Percentiles rank a stretch among this genome's conserved stretches.
These are phyloP conservation scores for Celastrina argiolus DNA, from an alignment of 2,888 invertebrate genomes.

Conservation along the genomic window DNA sequence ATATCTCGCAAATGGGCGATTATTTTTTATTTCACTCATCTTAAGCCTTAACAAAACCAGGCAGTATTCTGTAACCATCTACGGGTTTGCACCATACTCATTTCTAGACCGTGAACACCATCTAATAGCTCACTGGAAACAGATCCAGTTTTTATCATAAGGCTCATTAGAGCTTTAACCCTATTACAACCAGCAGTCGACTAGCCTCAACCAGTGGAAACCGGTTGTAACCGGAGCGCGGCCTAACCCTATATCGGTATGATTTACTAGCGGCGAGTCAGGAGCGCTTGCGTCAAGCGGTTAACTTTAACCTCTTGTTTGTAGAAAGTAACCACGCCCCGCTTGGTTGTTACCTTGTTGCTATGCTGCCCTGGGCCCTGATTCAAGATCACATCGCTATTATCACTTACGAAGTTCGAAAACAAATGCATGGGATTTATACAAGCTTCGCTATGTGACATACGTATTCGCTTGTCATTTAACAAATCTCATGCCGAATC, in stretches of 20 bases:
- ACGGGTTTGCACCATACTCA: not conserved
- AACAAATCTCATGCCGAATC: too few species aligned
- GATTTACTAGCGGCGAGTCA: not conserved
- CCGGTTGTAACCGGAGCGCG: not conserved
- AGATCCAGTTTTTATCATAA: not conserved
- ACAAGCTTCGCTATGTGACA: too few species aligned
- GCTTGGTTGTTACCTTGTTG: not conserved
- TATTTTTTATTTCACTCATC: too few species aligned
- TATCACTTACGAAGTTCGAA: too few species aligned
- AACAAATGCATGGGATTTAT: too few species aligned
- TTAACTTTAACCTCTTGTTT: constrained; percentile 1
- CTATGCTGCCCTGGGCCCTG: too few species aligned
- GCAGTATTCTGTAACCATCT: not conserved
- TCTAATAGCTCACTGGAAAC: not conserved
- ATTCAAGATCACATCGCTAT: too few species aligned
- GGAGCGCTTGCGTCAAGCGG: not conserved
- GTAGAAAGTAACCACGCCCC: not conserved
- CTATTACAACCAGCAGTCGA: not conserved
- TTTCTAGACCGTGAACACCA: not conserved
- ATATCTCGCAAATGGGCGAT: too few species aligned
- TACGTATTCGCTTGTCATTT: too few species aligned
- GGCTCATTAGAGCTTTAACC: constrained; percentile 7
- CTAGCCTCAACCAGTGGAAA: not conserved
- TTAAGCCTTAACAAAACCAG: too few species aligned
- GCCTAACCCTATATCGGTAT: constrained; percentile 7